Percentiles rank a stretch among this genome's conserved stretches.
Conservation (phyloP, 2,113 vertebrate species). For the Acanthisitta chloris region DNA sequence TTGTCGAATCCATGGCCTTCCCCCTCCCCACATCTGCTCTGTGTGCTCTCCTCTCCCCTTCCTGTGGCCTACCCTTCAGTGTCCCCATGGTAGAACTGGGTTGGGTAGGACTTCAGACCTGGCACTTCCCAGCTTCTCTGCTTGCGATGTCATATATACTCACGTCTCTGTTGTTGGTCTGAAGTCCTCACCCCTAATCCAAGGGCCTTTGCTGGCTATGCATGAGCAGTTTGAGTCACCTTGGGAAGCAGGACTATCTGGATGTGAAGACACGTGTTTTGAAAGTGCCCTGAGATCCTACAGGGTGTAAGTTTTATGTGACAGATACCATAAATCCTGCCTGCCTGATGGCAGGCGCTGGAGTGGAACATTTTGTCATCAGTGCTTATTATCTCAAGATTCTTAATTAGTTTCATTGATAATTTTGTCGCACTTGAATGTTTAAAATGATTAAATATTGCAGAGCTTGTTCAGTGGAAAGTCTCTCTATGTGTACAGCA, state of each 20-base stretch:
- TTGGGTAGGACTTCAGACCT: not conserved
- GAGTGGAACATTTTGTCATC: constrained; percentile 61
- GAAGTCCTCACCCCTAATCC: not conserved
- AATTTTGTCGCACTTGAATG: constrained; percentile 57
- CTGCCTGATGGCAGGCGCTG: constrained; percentile 43
- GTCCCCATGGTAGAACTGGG: not conserved
- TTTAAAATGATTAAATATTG: constrained; percentile 60
- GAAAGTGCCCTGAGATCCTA: not conserved
- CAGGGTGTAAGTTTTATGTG: not conserved
- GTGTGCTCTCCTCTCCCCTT: not conserved
- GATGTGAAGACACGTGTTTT: not conserved
- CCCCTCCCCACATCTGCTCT: rapidly evolving
- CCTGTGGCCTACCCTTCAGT: not conserved
- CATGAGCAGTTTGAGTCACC: not conserved
- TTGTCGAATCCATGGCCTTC: not conserved
- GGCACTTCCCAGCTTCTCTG: not conserved
- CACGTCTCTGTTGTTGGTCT: not conserved
- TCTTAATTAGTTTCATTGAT: constrained; percentile 67
- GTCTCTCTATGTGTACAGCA: not conserved
- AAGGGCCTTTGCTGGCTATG: not conserved
- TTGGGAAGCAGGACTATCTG: not conserved
- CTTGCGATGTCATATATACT: rapidly evolving
- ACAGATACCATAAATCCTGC: constrained; percentile 31
- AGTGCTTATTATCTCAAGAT: constrained; percentile 60
- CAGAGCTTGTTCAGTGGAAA: constrained; percentile 8